A percentile compares a stretch with the other conserved stretches of the same genome.
These are phyloP conservation scores for Thumatha senex DNA, from an alignment of 2,888 invertebrate genomes.

Conservation along the genomic window DNA sequence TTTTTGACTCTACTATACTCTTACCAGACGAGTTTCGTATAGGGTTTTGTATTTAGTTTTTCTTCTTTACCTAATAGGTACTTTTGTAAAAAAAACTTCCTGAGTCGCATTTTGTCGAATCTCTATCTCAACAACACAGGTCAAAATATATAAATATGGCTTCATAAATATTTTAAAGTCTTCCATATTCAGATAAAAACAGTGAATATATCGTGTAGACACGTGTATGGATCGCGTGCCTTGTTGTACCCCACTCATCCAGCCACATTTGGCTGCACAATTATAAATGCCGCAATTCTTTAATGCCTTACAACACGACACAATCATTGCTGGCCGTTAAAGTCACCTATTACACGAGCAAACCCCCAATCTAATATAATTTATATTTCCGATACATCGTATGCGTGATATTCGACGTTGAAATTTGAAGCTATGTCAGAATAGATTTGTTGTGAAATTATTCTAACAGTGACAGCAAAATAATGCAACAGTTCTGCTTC, in stretches of 20 bases:
- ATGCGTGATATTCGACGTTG: constrained; percentile 57
- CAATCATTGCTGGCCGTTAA: constrained; percentile 38
- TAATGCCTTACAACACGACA: constrained; percentile 67
- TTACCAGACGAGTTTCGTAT: no score
- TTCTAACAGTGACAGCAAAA: constrained; percentile 53
- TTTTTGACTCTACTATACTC: no score
- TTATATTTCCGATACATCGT: constrained; percentile 70
- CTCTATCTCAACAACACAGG: neutral
- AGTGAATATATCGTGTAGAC: neutral
- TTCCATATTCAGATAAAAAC: neutral
- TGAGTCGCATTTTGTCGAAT: no score
- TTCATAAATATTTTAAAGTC: constrained; percentile 17
- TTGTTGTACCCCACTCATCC: constrained; percentile 56
- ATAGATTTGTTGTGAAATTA: constrained; percentile 58
- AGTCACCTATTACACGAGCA: constrained; percentile 47
- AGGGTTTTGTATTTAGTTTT: no score
- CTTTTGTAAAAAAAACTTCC: no score
- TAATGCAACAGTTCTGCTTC: constrained; percentile 14
- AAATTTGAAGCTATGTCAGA: constrained; percentile 49
- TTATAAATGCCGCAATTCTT: constrained; percentile 68
- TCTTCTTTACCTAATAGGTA: no score
- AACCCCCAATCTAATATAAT: constrained; percentile 69
- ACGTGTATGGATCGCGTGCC: constrained; percentile 40
- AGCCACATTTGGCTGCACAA: constrained; percentile 55
- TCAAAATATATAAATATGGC: neutral